Base-by-base conservation (phyloP, 2,797 vertebrate genomes). In the Coccyzus lansbergi region DNA sequence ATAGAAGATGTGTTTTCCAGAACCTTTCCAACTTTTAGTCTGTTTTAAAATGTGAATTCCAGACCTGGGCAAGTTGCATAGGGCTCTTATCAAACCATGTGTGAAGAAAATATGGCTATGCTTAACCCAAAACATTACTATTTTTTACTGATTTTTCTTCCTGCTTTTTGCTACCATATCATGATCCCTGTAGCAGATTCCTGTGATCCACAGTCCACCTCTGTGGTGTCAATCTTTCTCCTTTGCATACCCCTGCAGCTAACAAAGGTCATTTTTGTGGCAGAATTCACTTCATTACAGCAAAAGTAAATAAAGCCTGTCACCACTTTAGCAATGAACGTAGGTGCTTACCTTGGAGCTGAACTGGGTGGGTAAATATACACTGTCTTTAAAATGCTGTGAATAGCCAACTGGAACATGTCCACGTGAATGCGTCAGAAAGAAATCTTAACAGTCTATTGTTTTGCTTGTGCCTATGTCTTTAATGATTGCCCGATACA, bases 301-400 rank as follows among this genome's bases (percentile, higher is more conserved):
- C 68, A 94, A 95, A 96, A 88, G 74, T 89, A 97, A 97, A 95
- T 70, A 95, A 91, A 93, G 79, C 79, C 91, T 96, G 94, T 96
- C 95, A 95, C 67, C 94, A 90, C 86, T 94, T 48, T 62, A 88
- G 90, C 91, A 74, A 25, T 69, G 94, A 90, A 49, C 1, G 21
- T 77, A 88, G 94, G 90, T 96, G 96, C 96, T 97, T 96, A 97
- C 95, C 91, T 97, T 97, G 97, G 97, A 96, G 92, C 94, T 49
- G 93, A 92, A 67, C 58, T 70, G 92, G 34, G 82, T 75, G 62
- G 68, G 93, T 96, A 97, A 97, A 97, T 93, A 93, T 33, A 90
- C 92, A 86, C 48, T 93, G 91, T 81, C 94, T 92, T 93, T 82
- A 80, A 86, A 89, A 64, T 72, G 28, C 72, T 10, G 44, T 83